phyloP scores from a whole-genome alignment of 2,888 invertebrate genomes.

The Protophormia terraenovae region DNA sequence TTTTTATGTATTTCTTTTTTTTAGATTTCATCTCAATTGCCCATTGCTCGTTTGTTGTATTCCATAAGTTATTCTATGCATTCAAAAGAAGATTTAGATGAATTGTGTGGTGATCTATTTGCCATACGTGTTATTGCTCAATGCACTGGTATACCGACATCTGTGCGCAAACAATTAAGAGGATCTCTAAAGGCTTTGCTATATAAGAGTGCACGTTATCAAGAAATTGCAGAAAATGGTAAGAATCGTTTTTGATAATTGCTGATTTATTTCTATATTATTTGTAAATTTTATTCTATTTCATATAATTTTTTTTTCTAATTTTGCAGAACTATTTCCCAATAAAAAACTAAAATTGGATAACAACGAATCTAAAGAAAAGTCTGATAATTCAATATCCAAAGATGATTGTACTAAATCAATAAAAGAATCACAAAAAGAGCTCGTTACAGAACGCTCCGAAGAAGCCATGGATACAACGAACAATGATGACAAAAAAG shows the following conservation, averaged over 20 bases:
- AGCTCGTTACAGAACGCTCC: neutral
- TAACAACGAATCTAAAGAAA: constrained; percentile 68
- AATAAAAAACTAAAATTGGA: constrained; percentile 75
- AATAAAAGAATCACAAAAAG: constrained; percentile 35
- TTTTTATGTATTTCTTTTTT: neutral
- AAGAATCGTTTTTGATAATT: no score
- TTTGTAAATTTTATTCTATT: neutral
- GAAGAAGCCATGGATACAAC: constrained; percentile 45
- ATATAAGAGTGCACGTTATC: constrained; percentile 77
- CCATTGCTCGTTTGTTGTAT: constrained; percentile 80
- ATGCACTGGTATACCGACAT: constrained; percentile 79
- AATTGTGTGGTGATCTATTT: constrained; percentile 81
- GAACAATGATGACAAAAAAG: constrained; percentile 42
- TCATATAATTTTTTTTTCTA: neutral
- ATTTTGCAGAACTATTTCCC: constrained; percentile 73
- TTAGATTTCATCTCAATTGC: constrained; percentile 79
- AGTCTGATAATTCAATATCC: constrained; percentile 50
- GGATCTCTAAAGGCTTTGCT: constrained; percentile 78
- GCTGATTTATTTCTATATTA: no score
- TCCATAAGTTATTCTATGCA: constrained; percentile 81
- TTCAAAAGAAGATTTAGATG: constrained; percentile 81
- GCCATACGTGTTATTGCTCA: constrained; percentile 81
- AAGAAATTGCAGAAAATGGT: constrained; percentile 78
- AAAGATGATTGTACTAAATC: constrained; percentile 62
- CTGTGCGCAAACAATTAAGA: constrained; percentile 80